Conservation (phyloP, 2,888 invertebrate species). For the Muschampia plurimacula region DNA sequence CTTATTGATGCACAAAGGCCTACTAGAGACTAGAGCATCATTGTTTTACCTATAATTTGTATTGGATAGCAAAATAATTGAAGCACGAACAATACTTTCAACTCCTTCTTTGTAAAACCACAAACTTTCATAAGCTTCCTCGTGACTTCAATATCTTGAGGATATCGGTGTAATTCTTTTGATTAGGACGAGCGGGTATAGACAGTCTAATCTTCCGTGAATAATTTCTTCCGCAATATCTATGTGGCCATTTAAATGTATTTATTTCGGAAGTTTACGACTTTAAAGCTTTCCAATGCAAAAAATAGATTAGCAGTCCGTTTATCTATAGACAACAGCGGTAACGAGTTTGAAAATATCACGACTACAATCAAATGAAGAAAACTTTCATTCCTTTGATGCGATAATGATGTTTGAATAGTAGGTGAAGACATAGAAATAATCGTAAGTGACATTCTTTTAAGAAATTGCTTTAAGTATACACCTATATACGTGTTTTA, state of each 20-base stretch:
- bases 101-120: conserved; percentile 27
- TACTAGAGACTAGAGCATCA: not conserved
- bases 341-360: conserved; percentile 50
- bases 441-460: conserved; percentile 22
- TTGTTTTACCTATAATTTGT: not conserved
- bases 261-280: conserved; percentile 21
- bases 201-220: not conserved
- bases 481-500: not conserved
- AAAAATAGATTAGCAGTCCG: conserved; percentile 36
- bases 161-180: conserved; percentile 20
- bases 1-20: conserved; percentile 14
- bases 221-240: conserved; percentile 9
- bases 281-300: conserved; percentile 30
- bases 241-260: conserved; percentile 21
- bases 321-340: conserved; percentile 40
- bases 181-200: not conserved
- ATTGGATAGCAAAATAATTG: conserved; percentile 26
- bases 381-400: conserved; percentile 59
- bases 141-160: conserved; percentile 36
- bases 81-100: conserved; percentile 31
- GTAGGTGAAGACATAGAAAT: conserved; percentile 28
- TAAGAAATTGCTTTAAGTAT: conserved; percentile 2
- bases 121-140: conserved; percentile 37
- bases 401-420: conserved; percentile 52
- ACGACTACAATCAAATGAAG: conserved; percentile 54